Conservation (phyloP, 2,797 vertebrate species). For the Phylloscopus collybita region DNA sequence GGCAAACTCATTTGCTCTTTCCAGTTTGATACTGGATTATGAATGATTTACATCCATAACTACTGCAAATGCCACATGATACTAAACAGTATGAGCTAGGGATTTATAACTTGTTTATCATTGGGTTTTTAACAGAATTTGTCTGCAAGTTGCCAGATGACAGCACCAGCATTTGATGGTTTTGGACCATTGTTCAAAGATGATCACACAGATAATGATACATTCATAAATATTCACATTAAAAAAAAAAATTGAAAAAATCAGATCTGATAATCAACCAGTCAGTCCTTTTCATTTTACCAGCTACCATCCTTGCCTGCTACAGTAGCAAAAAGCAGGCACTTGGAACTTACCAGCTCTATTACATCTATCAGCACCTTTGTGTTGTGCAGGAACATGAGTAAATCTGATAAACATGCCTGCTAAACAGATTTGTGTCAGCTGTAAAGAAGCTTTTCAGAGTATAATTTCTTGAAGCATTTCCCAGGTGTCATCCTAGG, state of each 20-base stretch:
- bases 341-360: not conserved
- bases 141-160: not conserved
- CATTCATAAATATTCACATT: not conserved
- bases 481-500: not conserved
- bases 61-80: conserved; percentile 12
- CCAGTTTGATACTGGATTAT: conserved; percentile 36
- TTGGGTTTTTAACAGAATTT: not conserved
- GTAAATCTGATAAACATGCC: conserved; percentile 25
- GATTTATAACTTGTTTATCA: conserved; percentile 24
- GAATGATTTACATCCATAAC: conserved; percentile 46
- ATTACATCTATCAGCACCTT: not conserved
- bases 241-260: not conserved
- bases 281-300: conserved; percentile 15
- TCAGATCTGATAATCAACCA: not conserved
- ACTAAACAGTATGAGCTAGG: not conserved
- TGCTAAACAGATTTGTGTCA: conserved; percentile 14
- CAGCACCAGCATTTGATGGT: not conserved
- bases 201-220: not conserved
- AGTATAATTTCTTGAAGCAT: conserved; percentile 5
- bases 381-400: not conserved
- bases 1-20: conserved; percentile 46
- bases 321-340: not conserved
- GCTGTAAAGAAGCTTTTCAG: not conserved
- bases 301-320: not conserved
- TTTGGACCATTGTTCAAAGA: conserved; percentile 8